Evolutionary conservation across 2,888 invertebrate species (phyloP).

Genomic region (Idaea aversata): DNA sequence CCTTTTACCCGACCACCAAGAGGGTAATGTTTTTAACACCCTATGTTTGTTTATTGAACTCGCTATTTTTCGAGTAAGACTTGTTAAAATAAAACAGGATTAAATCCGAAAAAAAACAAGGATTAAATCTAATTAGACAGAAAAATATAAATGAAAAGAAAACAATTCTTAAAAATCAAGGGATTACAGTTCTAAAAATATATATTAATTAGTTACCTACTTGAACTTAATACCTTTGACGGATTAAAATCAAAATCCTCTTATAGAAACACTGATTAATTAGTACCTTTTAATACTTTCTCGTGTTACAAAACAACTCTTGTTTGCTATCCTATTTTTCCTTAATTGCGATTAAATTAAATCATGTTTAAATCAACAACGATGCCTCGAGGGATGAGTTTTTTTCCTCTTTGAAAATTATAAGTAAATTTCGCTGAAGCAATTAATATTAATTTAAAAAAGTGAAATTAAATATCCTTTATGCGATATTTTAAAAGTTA

Average conservation of each 20-base stretch:
- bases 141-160: neutral
- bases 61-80: too few species aligned
- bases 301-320: constrained; percentile 37
- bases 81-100: too few species aligned
- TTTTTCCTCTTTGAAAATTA: neutral
- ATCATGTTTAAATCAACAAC: constrained; percentile 20
- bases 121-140: neutral
- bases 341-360: constrained; percentile 28
- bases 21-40: too few species aligned
- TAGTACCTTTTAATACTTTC: constrained; percentile 37
- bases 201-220: neutral
- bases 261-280: constrained; percentile 38
- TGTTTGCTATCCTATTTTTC: constrained; percentile 18
- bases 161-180: too few species aligned
- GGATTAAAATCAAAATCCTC: constrained; percentile 22
- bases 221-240: constrained; percentile 11
- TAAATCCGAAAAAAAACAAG: too few species aligned
- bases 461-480: neutral
- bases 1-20: too few species aligned
- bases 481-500: too few species aligned
- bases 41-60: too few species aligned
- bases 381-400: constrained; percentile 20
- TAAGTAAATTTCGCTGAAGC: neutral
- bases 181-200: neutral
- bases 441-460: neutral